Conservation (phyloP, 2,797 vertebrate species). For the Limosa lapponica region DNA sequence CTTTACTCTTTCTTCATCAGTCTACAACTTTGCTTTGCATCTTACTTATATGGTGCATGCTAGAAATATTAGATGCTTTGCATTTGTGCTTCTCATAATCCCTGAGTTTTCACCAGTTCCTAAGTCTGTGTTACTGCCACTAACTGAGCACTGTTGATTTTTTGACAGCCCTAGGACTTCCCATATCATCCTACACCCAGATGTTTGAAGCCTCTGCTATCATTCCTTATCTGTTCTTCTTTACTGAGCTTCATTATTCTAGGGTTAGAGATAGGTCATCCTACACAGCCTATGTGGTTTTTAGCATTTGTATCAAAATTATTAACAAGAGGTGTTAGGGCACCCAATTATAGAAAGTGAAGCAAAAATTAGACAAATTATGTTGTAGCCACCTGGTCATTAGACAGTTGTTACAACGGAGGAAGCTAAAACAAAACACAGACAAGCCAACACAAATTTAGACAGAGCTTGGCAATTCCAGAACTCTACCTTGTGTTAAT, state of each 20-base stretch:
- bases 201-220: background rate
- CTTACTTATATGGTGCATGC: background rate
- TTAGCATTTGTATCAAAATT: background rate
- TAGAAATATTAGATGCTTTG: background rate
- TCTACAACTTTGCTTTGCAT: background rate
- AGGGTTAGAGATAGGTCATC: background rate
- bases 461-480: background rate
- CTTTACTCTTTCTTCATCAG: background rate
- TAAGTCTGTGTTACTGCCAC: background rate
- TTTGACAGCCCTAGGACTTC: background rate
- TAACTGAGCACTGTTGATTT: background rate
- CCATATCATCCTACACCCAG: fast-evolving
- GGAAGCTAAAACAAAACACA: background rate
- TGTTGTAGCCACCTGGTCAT: background rate
- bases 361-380: background rate
- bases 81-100: background rate
- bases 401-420: background rate
- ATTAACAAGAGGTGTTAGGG: background rate
- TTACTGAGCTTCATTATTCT: background rate
- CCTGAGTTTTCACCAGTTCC: background rate
- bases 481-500: background rate
- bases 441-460: background rate
- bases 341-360: background rate
- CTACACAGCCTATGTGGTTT: fast-evolving
- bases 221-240: background rate